These are phyloP conservation scores for Pomatorhinus ruficollis DNA, from an alignment of 2,113 vertebrate genomes.

Conservation along the genomic window DNA sequence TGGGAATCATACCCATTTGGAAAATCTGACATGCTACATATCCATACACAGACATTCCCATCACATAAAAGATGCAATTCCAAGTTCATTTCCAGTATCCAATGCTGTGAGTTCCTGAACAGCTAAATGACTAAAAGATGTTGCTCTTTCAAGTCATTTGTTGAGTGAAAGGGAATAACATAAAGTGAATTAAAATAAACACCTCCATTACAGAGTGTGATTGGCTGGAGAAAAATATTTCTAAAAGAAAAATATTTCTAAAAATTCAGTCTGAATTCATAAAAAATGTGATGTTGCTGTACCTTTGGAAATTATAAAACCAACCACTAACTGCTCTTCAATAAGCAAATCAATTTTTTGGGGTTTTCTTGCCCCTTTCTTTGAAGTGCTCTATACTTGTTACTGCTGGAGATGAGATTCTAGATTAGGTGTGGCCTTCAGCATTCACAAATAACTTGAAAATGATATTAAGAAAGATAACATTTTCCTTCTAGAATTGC, in stretches of 20 bases:
- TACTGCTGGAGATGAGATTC: background rate
- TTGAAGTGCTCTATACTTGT: background rate
- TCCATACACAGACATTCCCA: background rate
- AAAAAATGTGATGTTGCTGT: background rate
- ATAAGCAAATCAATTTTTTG: fast-evolving
- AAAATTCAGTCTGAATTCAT: background rate
- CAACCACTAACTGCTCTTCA: background rate
- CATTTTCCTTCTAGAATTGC: background rate
- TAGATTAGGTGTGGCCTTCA: background rate
- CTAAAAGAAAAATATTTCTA: background rate
- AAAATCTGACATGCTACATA: background rate
- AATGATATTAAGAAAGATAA: background rate
- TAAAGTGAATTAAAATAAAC: background rate
- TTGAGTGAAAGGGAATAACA: background rate
- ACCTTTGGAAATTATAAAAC: background rate
- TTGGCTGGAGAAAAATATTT: background rate
- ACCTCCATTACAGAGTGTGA: background rate
- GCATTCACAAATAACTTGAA: background rate
- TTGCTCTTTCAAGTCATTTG: background rate
- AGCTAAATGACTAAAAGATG: background rate
- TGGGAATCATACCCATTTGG: background rate
- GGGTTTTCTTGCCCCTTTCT: background rate
- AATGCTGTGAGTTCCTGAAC: background rate
- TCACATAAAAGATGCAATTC: background rate
- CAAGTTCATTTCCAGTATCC: background rate